phyloP scores from a whole-genome alignment of 2,113 vertebrate genomes.

The Rhinopithecus roxellana region DNA sequence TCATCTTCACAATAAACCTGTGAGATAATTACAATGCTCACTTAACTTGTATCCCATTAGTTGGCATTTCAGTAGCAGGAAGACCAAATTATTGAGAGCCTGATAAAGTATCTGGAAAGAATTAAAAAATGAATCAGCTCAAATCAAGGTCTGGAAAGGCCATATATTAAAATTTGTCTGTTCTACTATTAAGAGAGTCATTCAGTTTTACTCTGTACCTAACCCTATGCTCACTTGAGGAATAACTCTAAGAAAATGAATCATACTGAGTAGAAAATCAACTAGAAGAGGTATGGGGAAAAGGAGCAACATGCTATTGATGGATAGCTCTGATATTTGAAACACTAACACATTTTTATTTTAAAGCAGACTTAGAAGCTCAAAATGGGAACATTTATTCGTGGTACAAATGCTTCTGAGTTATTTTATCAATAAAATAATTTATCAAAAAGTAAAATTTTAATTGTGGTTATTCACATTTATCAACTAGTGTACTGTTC shows the following conservation, averaged over 20 bases:
- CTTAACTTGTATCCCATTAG: background rate
- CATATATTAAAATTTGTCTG: background rate
- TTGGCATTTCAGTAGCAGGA: background rate
- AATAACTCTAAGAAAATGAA: background rate
- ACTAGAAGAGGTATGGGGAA: background rate
- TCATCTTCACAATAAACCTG: constrained; percentile 5
- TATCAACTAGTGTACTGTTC: background rate
- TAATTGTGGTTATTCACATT: background rate
- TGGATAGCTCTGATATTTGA: background rate
- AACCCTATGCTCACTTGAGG: background rate
- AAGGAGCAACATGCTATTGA: background rate
- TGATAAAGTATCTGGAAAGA: background rate
- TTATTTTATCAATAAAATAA: background rate
- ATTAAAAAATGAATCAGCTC: background rate
- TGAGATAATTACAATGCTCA: background rate
- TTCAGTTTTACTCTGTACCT: background rate
- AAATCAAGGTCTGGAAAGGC: background rate
- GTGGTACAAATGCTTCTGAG: background rate
- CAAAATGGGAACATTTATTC: background rate
- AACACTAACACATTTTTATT: background rate
- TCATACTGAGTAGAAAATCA: background rate
- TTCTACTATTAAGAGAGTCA: background rate
- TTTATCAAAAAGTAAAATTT: background rate
- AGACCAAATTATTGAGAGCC: background rate
- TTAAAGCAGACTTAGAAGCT: background rate